These are phyloP conservation scores for Endomychus coccineus DNA, from an alignment of 2,888 invertebrate species.

Conservation along the genomic window DNA sequence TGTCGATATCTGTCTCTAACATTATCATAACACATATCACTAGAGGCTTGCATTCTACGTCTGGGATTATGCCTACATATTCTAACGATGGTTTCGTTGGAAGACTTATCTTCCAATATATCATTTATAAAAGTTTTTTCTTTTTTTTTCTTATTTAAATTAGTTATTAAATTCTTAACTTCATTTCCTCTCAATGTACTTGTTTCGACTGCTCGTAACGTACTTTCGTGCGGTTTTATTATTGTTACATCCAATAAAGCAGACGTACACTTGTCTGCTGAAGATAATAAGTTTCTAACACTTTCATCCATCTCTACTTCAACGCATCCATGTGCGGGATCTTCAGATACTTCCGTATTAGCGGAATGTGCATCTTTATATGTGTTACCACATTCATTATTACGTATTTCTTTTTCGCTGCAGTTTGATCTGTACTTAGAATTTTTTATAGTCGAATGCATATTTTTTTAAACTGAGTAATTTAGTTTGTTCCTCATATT, in stretches of 20 bases:
- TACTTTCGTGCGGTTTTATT: slow-evolving; percentile 32
- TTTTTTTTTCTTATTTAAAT: slow-evolving; percentile 29
- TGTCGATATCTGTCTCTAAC: slow-evolving; percentile 7
- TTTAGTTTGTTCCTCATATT: slow-evolving; percentile 16
- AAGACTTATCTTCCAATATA: slow-evolving; percentile 17
- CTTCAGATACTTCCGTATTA: slow-evolving; percentile 5
- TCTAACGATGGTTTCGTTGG: slow-evolving; percentile 18
- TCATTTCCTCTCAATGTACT: slow-evolving; percentile 21
- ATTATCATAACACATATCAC: slow-evolving; percentile 11
- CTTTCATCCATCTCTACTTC: slow-evolving; percentile 39
- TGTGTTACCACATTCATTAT: slow-evolving; percentile 12
- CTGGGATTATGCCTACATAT: slow-evolving; percentile 15
- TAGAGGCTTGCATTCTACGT: slow-evolving; percentile 9
- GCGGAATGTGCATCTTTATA: slow-evolving; percentile 14
- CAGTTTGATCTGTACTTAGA: slow-evolving; percentile 13
- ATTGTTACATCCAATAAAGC: slow-evolving; percentile 38
- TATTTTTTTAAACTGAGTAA: slow-evolving; percentile 17
- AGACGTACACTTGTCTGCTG: slow-evolving; percentile 30
- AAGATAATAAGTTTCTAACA: slow-evolving; percentile 31
- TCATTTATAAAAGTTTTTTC: slow-evolving; percentile 27
- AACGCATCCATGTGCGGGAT: slow-evolving; percentile 29
- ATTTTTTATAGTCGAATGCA: slow-evolving; percentile 16
- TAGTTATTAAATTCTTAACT: slow-evolving; percentile 28
- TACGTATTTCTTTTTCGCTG: slow-evolving; percentile 10
- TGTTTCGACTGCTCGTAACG: slow-evolving; percentile 14